phyloP scores from a whole-genome alignment of 2,888 invertebrate species.

The Venustoraphidia nigricollis region DNA sequence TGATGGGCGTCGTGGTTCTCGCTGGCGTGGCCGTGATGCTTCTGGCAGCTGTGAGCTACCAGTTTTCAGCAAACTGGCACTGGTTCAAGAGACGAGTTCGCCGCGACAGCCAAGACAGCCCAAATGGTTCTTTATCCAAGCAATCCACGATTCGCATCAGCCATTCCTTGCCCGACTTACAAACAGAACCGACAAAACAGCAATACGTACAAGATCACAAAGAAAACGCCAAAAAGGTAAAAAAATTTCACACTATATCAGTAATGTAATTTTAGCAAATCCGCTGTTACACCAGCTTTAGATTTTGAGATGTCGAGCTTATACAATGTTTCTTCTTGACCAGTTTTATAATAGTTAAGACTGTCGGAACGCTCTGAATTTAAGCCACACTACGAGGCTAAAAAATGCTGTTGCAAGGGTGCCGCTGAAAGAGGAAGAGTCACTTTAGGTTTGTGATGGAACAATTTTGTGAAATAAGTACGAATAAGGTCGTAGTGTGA shows the following conservation, averaged over 20 bases:
- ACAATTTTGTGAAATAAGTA: no score
- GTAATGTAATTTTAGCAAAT: no score
- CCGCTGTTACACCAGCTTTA: no score
- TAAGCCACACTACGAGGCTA: no score
- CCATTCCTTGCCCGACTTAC: constrained; percentile 59
- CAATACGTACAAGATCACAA: constrained; percentile 59
- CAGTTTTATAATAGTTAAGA: no score
- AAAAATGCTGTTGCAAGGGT: no score
- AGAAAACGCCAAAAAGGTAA: constrained; percentile 50
- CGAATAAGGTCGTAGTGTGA: no score
- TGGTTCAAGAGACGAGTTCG: constrained; percentile 45
- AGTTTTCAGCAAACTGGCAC: constrained; percentile 57
- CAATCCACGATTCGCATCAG: constrained; percentile 60
- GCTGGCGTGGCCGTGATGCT: constrained; percentile 50
- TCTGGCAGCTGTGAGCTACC: constrained; percentile 54
- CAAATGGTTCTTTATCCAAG: constrained; percentile 37
- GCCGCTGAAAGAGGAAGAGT: no score
- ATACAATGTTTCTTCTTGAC: no score
- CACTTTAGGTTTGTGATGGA: no score
- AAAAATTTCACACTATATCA: constrained; percentile 4
- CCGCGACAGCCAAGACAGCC: constrained; percentile 17
- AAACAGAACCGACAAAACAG: constrained; percentile 49
- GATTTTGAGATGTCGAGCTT: no score
- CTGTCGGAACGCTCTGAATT: no score
- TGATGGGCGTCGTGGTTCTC: constrained; percentile 37